phyloP scores from a whole-genome alignment of 2,888 invertebrate genomes.

The Abrostola tripartita region DNA sequence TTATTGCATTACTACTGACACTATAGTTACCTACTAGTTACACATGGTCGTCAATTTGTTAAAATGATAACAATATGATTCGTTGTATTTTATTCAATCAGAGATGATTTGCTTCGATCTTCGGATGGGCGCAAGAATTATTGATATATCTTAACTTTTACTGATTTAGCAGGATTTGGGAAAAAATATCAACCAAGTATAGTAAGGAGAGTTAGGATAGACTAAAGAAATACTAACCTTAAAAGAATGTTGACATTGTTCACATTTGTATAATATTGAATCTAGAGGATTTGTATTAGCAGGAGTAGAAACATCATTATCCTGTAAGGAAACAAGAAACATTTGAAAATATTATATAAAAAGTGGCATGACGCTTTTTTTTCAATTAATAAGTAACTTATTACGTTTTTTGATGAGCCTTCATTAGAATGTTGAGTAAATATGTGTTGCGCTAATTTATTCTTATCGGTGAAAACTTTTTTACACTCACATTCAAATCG shows the following conservation, averaged over 20 bases:
- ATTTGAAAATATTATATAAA: neutral
- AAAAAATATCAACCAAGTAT: too few relatives aligned
- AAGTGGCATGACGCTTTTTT: neutral
- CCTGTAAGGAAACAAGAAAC: conserved; percentile 21
- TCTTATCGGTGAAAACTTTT: conserved; percentile 60
- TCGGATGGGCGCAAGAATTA: too few relatives aligned
- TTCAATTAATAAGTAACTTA: conserved; percentile 1
- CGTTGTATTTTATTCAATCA: too few relatives aligned
- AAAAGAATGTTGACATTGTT: conserved; percentile 65
- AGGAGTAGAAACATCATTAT: conserved; percentile 5
- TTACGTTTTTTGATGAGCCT: conserved; percentile 21
- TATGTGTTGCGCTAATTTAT: conserved; percentile 63
- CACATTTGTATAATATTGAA: conserved; percentile 64
- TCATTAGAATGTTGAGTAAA: conserved; percentile 54
- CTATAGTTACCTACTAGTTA: neutral
- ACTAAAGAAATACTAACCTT: conserved; percentile 83
- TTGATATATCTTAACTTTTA: too few relatives aligned
- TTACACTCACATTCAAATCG: conserved; percentile 69
- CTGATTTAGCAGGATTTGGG: too few relatives aligned
- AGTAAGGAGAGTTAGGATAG: conserved; percentile 65
- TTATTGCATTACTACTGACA: neutral
- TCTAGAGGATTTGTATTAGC: conserved; percentile 23
- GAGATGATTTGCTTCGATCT: too few relatives aligned
- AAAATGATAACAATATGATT: too few relatives aligned
- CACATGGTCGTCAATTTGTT: too few relatives aligned